These are phyloP conservation scores for Orientallactaga bullata DNA, from an alignment of 2,113 vertebrate species.

Conservation along the genomic window DNA sequence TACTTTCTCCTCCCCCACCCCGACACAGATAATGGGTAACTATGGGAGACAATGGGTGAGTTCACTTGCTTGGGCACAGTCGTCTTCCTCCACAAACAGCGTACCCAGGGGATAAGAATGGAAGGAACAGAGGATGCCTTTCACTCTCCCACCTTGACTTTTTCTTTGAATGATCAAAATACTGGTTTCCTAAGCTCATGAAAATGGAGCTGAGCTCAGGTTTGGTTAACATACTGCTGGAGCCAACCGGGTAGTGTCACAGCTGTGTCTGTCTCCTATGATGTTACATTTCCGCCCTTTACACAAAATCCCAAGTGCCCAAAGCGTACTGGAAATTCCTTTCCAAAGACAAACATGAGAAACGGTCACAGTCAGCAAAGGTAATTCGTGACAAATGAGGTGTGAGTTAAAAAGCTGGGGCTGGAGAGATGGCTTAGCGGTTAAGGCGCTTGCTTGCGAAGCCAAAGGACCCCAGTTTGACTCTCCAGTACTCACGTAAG, in stretches of 20 bases:
- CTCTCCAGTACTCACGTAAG: no score
- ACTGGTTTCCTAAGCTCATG: background rate
- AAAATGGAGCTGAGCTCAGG: background rate
- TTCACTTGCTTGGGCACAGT: no score
- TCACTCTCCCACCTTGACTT: background rate
- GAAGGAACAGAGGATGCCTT: background rate
- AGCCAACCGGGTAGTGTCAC: background rate
- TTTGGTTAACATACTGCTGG: background rate
- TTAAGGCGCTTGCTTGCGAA: no score
- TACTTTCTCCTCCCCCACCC: no score
- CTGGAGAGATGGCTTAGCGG: no score
- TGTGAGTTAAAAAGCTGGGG: no score
- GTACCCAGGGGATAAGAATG: no score
- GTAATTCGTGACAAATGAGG: accelerated
- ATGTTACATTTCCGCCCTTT: background rate
- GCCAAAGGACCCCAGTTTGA: no score
- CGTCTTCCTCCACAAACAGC: accelerated
- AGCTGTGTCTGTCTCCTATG: background rate
- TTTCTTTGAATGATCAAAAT: background rate
- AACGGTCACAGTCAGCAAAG: background rate
- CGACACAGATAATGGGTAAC: no score
- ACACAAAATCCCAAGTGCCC: background rate
- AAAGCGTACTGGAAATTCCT: background rate
- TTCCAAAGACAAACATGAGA: background rate
- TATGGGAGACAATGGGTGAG: accelerated